These are phyloP conservation scores for Herminia tarsipennalis DNA, from an alignment of 2,888 invertebrate species.

Conservation along the genomic window DNA sequence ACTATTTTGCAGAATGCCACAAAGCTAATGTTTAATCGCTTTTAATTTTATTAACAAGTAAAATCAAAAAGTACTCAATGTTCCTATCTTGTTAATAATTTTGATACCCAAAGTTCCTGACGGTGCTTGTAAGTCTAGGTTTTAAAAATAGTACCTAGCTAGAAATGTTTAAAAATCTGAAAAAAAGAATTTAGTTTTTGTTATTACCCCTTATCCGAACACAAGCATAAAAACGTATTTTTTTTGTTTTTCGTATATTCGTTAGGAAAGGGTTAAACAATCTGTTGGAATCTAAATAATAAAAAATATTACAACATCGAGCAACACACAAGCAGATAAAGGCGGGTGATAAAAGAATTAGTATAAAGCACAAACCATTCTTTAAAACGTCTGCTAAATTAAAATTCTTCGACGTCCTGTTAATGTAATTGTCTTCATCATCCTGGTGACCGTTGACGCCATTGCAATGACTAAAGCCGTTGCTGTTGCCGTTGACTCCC, in stretches of 20 bases:
- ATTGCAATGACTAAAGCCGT: slow-evolving; percentile 36
- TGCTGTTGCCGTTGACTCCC: slow-evolving; percentile 35
- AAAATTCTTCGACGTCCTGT: slow-evolving; percentile 51
- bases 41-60: background rate
- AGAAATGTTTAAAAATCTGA: too few species aligned
- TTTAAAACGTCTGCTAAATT: slow-evolving; percentile 68
- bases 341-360: slow-evolving; percentile 53
- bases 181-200: too few species aligned
- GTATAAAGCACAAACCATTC: slow-evolving; percentile 80
- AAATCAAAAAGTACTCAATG: background rate
- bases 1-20: too few species aligned
- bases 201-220: too few species aligned
- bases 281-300: background rate
- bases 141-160: too few species aligned
- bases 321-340: slow-evolving; percentile 31
- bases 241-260: too few species aligned
- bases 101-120: too few species aligned
- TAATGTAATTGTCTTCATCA: slow-evolving; percentile 56
- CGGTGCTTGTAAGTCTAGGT: too few species aligned
- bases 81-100: background rate
- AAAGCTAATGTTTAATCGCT: background rate
- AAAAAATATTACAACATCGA: slow-evolving; percentile 9
- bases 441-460: slow-evolving; percentile 56
- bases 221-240: too few species aligned
- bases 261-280: too few species aligned